These are phyloP conservation scores for Pentamera pediparva DNA, from an alignment of 53 echinoderm and acorn worm genomes.

Conservation along the genomic window DNA sequence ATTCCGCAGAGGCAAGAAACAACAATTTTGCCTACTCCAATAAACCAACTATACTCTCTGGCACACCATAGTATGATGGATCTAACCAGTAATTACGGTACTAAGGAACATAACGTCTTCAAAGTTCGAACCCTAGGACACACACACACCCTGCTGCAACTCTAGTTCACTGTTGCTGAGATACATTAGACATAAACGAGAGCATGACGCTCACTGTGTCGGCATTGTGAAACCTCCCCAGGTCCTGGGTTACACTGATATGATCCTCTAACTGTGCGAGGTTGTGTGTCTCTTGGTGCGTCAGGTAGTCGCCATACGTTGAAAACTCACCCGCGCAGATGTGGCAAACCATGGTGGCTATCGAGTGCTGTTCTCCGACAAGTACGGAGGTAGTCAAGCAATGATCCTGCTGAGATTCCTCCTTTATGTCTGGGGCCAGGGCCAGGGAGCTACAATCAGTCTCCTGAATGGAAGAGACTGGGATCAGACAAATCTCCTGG, in stretches of 20 bases:
- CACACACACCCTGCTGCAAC: no score
- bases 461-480: neutral
- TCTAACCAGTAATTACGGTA: no score
- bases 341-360: constrained; percentile 1
- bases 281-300: constrained; percentile 20
- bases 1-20: no score
- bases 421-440: constrained; percentile 9
- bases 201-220: constrained; percentile 32
- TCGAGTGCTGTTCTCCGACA: neutral
- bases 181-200: constrained; percentile 33
- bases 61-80: no score
- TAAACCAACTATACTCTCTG: no score
- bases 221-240: constrained; percentile 14
- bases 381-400: neutral
- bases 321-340: constrained; percentile 16
- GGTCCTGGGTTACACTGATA: neutral
- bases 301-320: neutral
- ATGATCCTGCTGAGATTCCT: constrained; percentile 10
- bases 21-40: no score
- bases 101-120: no score
- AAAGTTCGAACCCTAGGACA: no score
- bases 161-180: no score
- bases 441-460: constrained; percentile 1
- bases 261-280: constrained; percentile 26
- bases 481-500: no score